Evolutionary conservation across 2,888 invertebrate genomes (phyloP).

Genomic region (Tinea pellionella): DNA sequence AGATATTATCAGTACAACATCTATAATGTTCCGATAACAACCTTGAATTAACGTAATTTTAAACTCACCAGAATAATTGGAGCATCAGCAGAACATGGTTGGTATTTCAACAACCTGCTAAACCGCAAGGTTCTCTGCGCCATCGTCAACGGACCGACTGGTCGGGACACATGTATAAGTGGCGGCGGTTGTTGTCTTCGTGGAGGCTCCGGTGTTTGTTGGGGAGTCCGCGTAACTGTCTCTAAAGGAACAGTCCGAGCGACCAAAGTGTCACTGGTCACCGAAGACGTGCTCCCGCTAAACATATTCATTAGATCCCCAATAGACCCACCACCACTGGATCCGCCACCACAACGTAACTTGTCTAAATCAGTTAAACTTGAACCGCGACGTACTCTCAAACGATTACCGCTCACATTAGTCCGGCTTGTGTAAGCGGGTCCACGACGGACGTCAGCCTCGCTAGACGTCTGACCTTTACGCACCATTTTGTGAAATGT

Average conservation of each 20-base stretch:
- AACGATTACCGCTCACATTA: constrained; percentile 57
- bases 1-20: neutral
- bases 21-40: neutral
- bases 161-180: constrained; percentile 49
- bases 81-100: constrained; percentile 67
- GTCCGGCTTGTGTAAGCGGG: constrained; percentile 57
- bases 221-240: constrained; percentile 69
- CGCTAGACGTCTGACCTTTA: constrained; percentile 55
- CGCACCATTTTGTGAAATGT: constrained; percentile 37
- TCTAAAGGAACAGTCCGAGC: constrained; percentile 79
- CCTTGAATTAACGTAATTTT: neutral
- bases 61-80: constrained; percentile 52
- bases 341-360: constrained; percentile 56
- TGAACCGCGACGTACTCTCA: constrained; percentile 75
- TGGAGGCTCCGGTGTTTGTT: constrained; percentile 54
- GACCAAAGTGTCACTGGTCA: constrained; percentile 77
- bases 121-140: constrained; percentile 77
- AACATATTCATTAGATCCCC: constrained; percentile 86
- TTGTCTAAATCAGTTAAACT: constrained; percentile 81
- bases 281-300: constrained; percentile 77
- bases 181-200: constrained; percentile 36
- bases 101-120: constrained; percentile 74
- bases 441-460: constrained; percentile 64
- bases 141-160: constrained; percentile 71
- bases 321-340: constrained; percentile 72